phyloP scores from a whole-genome alignment of 2,797 vertebrate genomes.

The Etheostoma perlongum region DNA sequence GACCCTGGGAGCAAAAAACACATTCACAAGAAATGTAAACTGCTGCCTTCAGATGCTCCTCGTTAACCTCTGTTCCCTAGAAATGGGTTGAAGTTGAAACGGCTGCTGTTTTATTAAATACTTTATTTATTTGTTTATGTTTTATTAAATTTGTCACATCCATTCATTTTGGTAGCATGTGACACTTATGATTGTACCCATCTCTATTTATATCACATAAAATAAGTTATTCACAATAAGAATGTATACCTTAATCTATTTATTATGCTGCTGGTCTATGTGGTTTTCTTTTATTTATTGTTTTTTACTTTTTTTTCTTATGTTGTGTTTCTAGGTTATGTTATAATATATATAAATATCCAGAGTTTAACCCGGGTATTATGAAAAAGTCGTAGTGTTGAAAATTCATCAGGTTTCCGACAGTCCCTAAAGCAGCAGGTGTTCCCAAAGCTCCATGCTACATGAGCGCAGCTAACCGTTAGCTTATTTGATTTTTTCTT shows the following conservation, averaged over 20 bases:
- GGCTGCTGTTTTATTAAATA: neutral
- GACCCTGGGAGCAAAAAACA: slow-evolving; percentile 67
- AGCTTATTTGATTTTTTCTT: neutral
- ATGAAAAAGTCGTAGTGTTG: neutral
- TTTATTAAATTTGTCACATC: neutral
- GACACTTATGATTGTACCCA: neutral
- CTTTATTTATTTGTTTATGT: neutral
- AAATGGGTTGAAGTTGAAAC: no score
- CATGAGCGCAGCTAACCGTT: neutral
- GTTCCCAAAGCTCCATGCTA: neutral
- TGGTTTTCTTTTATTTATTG: neutral
- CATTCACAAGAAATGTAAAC: neutral
- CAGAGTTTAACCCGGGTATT: neutral
- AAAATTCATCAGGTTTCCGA: neutral
- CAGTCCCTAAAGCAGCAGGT: slow-evolving; percentile 38
- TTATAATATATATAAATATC: neutral
- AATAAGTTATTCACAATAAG: neutral
- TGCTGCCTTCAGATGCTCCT: slow-evolving; percentile 27
- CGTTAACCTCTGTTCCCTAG: neutral
- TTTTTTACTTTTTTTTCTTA: no score
- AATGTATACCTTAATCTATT: neutral
- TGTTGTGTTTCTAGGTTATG: neutral
- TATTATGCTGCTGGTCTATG: neutral
- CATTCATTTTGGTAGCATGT: neutral
- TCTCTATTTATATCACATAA: neutral